Percentiles rank a stretch among this genome's conserved stretches.
Evolutionary conservation across 2,113 vertebrate genomes (phyloP).

Genomic region (Marmota flaviventris): DNA sequence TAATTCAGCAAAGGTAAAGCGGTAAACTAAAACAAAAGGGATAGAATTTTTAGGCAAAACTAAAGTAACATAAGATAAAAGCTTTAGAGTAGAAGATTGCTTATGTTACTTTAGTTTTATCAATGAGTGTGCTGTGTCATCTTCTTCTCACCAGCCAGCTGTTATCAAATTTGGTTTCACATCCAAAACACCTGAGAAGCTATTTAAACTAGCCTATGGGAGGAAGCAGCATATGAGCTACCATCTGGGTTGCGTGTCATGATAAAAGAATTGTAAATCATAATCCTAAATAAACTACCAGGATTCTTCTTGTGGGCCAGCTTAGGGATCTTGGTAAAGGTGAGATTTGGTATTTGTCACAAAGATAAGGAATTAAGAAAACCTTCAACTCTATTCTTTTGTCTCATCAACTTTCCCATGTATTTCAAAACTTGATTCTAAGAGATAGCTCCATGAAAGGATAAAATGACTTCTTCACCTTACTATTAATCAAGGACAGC

Average conservation of each 20-base stretch:
- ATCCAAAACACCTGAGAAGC: neutral
- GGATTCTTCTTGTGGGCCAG: neutral
- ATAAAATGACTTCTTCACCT: neutral
- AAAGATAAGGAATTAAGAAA: slow-evolving; percentile 31
- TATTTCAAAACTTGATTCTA: neutral
- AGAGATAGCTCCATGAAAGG: neutral
- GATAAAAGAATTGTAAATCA: neutral
- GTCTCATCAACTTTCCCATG: neutral
- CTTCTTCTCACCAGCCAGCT: neutral
- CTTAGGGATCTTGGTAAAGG: neutral
- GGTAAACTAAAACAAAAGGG: neutral
- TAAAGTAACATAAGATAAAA: neutral
- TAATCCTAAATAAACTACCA: neutral
- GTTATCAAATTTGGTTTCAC: neutral
- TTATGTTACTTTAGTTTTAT: neutral
- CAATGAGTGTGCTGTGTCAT: neutral
- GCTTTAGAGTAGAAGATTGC: neutral
- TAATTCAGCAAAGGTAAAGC: slow-evolving; percentile 37
- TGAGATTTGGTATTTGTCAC: neutral
- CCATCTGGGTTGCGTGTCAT: neutral
- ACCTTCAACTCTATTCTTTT: neutral
- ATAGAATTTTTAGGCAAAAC: neutral
- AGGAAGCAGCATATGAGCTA: neutral
- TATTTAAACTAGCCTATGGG: neutral
- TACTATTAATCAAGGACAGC: neutral